Evolutionary conservation across 2,113 vertebrate genomes (phyloP).

Genomic region (Rhinolophus sinicus): DNA sequence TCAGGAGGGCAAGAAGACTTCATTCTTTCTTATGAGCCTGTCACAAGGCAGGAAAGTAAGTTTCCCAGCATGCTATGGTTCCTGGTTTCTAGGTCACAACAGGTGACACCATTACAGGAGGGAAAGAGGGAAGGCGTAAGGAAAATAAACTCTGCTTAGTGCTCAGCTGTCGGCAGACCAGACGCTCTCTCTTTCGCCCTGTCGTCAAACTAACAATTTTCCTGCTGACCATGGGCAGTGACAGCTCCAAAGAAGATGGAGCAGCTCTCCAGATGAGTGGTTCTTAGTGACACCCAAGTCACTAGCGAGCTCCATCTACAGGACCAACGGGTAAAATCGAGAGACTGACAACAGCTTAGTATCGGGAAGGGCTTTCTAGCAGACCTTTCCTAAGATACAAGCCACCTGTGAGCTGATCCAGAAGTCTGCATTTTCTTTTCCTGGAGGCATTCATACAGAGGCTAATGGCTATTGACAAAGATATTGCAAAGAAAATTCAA

Average conservation of each 20-base stretch:
- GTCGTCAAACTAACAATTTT: background rate
- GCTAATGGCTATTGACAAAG: background rate
- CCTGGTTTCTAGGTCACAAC: background rate
- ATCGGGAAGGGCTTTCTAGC: background rate
- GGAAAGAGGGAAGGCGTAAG: background rate
- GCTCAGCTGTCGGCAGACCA: background rate
- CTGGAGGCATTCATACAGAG: background rate
- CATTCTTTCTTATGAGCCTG: slow-evolving; percentile 97
- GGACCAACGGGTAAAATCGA: background rate
- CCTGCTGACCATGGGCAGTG: background rate
- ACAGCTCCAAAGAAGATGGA: background rate
- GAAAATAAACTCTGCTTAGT: background rate
- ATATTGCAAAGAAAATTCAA: background rate
- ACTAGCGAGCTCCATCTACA: background rate
- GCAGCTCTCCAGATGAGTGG: background rate
- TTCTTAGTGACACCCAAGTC: background rate
- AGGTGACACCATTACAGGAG: background rate
- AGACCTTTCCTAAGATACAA: background rate
- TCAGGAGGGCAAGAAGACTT: slow-evolving; percentile 96
- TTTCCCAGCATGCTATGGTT: slow-evolving; percentile 62
- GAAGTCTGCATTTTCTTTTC: background rate
- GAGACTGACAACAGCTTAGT: background rate
- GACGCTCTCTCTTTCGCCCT: background rate
- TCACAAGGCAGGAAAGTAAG: slow-evolving; percentile 97
- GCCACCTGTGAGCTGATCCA: background rate